Percentiles rank a stretch among this genome's conserved stretches.
These are phyloP conservation scores for Phymatocera aterrima DNA, from an alignment of 2,888 invertebrate species.

Conservation along the genomic window DNA sequence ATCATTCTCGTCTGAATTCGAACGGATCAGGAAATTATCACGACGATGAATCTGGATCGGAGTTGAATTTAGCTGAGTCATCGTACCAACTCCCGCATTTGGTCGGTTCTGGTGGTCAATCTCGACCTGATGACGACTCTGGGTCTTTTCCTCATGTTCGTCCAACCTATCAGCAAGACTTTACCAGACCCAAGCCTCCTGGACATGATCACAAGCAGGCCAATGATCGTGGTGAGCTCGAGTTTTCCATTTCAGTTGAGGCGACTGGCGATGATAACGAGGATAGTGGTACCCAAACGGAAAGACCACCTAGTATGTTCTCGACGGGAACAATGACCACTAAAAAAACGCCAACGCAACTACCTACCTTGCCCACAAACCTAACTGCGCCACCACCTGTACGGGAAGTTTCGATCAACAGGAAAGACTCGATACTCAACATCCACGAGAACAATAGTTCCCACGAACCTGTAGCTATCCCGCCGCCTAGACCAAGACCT, in stretches of 20 bases:
- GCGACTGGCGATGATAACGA: constrained; percentile 62
- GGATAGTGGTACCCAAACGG: constrained; percentile 65
- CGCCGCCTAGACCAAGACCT: constrained; percentile 50
- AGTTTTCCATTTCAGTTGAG: constrained; percentile 67
- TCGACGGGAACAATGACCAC: constrained; percentile 55
- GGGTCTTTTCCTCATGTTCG: neutral
- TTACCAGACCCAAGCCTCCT: neutral
- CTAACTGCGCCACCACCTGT: constrained; percentile 60
- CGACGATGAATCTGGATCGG: constrained; percentile 7
- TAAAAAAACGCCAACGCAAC: constrained; percentile 54
- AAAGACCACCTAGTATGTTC: constrained; percentile 67
- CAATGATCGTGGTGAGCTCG: constrained; percentile 57
- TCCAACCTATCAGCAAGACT: neutral
- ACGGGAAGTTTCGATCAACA: constrained; percentile 34
- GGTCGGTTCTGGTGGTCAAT: neutral
- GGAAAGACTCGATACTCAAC: constrained; percentile 42
- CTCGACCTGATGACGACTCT: neutral
- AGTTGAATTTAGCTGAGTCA: constrained; percentile 29
- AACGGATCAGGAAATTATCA: constrained; percentile 12
- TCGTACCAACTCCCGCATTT: neutral
- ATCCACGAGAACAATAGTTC: constrained; percentile 1
- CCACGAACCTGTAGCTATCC: constrained; percentile 41
- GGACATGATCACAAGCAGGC: constrained; percentile 41
- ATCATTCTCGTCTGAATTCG: constrained; percentile 7
- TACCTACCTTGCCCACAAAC: constrained; percentile 66